Conservation (phyloP, 1,140 invertebrate species). For the Psilanteris sp. region DNA sequence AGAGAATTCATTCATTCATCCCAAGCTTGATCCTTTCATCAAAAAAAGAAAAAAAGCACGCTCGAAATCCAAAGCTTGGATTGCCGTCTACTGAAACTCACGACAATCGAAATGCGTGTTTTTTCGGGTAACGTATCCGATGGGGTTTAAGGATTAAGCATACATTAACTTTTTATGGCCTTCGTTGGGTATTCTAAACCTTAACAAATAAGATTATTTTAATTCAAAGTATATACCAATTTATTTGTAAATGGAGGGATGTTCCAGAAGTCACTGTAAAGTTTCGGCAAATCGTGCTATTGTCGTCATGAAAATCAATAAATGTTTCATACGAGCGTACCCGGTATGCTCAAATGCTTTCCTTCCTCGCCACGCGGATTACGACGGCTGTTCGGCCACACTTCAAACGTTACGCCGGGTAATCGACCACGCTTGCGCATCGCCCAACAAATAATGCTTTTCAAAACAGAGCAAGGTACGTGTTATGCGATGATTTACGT, state of each 20-base stretch:
- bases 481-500: conserved; percentile 58
- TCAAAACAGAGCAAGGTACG: conserved; percentile 31
- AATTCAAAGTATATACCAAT: conserved; percentile 28
- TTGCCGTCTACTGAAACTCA: conserved; percentile 38
- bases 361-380: conserved; percentile 30
- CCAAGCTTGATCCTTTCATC: conserved; percentile 58
- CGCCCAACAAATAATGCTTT: conserved; percentile 35
- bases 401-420: conserved; percentile 35
- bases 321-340: conserved; percentile 22
- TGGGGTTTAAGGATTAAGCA: conserved; percentile 49
- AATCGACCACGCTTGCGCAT: conserved; percentile 53
- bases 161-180: conserved; percentile 50
- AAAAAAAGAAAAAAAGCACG: conserved; percentile 59
- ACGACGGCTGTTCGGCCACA: conserved; percentile 29
- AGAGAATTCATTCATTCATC: conserved; percentile 58
- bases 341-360: conserved; percentile 33
- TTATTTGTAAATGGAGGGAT: conserved; percentile 24
- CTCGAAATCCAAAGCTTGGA: conserved; percentile 54
- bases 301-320: conserved; percentile 51
- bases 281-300: conserved; percentile 18
- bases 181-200: conserved; percentile 10
- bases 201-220: conserved; percentile 44
- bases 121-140: conserved; percentile 54
- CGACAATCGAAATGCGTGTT: conserved; percentile 53
- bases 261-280: conserved; percentile 26